Evolutionary conservation across 2,113 vertebrate species (phyloP).

Genomic region (Furnarius figulus): DNA sequence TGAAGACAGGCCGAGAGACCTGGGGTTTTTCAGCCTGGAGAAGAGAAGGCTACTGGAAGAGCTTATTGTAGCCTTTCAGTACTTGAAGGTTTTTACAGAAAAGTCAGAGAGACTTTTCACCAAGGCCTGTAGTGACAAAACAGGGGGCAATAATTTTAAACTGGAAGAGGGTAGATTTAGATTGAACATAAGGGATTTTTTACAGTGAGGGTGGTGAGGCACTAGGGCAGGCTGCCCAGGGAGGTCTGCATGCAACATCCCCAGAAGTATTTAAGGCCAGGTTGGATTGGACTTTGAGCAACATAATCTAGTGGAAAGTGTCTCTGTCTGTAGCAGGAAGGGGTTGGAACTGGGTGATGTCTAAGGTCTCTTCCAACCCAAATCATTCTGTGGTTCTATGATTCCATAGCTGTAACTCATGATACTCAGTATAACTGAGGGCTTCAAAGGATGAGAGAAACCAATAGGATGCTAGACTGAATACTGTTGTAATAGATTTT

Average conservation of each 20-base stretch:
- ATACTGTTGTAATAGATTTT: not conserved
- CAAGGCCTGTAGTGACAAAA: not conserved
- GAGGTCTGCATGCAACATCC: not conserved
- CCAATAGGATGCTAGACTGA: not conserved
- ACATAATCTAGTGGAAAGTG: not conserved
- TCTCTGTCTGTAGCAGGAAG: not conserved
- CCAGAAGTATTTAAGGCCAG: not conserved
- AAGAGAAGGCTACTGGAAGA: not conserved
- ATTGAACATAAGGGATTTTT: not conserved
- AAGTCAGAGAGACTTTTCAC: not conserved
- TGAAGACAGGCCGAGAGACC: not conserved
- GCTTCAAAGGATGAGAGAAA: not conserved
- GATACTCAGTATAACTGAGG: not conserved
- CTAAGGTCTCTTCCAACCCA: not conserved
- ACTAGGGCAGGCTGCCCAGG: not conserved
- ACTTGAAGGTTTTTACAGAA: not conserved
- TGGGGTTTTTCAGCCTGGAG: not conserved
- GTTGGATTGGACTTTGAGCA: not conserved
- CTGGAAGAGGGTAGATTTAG: not conserved
- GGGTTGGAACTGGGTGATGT: not conserved
- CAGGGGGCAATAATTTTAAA: not conserved
- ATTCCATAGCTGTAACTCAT: not conserved
- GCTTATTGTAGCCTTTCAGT: not conserved
- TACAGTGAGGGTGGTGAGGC: not conserved
- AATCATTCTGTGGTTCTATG: not conserved